Conservation (phyloP, 2,113 vertebrate species). For the Cinclus cinclus region DNA sequence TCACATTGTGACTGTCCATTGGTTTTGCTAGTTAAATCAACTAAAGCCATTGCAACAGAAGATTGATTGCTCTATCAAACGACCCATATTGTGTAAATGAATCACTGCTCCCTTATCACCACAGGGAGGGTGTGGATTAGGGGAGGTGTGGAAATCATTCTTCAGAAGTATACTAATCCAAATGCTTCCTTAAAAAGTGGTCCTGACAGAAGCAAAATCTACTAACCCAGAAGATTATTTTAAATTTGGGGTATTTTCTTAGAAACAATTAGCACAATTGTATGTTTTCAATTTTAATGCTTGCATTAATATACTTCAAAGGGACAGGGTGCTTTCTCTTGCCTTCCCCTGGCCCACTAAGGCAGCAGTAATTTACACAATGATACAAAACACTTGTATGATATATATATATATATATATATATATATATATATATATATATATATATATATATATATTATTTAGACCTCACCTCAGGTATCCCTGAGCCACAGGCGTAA, state of each 20-base stretch:
- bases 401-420: background rate
- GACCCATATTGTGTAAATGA: background rate
- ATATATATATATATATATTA: background rate
- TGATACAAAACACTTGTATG: background rate
- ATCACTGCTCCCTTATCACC: background rate
- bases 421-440: background rate
- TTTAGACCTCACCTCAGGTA: conserved; percentile 88
- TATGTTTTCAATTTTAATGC: background rate
- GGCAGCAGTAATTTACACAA: background rate
- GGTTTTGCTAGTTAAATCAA: background rate
- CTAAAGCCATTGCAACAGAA: background rate
- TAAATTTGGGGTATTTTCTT: background rate
- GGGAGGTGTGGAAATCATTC: background rate
- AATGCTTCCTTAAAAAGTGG: background rate
- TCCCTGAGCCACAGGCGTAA: conserved; percentile 96
- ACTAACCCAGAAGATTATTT: background rate
- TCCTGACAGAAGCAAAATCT: background rate
- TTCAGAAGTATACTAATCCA: background rate
- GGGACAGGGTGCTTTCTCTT: background rate
- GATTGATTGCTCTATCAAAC: background rate
- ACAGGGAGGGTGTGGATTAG: background rate
- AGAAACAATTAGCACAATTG: background rate
- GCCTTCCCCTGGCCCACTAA: background rate
- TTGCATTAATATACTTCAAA: background rate
- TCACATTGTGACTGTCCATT: background rate